Percentiles rank a stretch among this genome's conserved stretches.
Conservation (phyloP, 2,797 vertebrate species). For the Gadopsis marmoratus region DNA sequence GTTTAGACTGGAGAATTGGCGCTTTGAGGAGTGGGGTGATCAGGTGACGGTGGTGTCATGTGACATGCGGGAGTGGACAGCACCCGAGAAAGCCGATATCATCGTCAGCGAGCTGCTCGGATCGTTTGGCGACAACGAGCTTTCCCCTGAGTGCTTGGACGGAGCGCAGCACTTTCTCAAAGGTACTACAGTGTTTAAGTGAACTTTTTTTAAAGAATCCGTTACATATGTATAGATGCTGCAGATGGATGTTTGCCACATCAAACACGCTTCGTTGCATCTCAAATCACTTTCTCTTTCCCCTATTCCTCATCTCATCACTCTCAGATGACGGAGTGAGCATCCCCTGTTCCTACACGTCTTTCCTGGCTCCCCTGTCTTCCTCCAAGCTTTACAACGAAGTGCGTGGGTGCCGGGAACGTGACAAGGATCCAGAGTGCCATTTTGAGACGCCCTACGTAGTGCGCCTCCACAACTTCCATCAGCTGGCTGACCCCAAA, state of each 20-base stretch:
- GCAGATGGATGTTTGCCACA: constrained; percentile 3
- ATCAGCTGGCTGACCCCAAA: constrained; percentile 91
- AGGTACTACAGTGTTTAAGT: constrained; percentile 73
- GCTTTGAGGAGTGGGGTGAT: constrained; percentile 96
- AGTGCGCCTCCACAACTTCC: constrained; percentile 95
- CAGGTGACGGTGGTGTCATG: constrained; percentile 93
- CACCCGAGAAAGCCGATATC: constrained; percentile 94
- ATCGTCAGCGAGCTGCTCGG: constrained; percentile 95
- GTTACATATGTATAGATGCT: neutral
- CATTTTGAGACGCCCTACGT: constrained; percentile 97
- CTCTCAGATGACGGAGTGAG: constrained; percentile 89
- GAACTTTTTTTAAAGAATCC: neutral
- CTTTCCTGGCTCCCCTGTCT: constrained; percentile 93
- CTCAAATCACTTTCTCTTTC: constrained; percentile 40
- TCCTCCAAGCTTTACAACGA: constrained; percentile 97
- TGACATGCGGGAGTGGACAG: constrained; percentile 94
- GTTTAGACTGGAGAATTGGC: constrained; percentile 92
- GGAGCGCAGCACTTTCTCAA: constrained; percentile 94
- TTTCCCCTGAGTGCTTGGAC: constrained; percentile 94
- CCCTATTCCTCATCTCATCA: neutral
- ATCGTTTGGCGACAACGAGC: constrained; percentile 95
- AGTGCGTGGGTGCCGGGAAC: constrained; percentile 93
- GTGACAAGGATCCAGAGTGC: constrained; percentile 93
- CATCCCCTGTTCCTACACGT: constrained; percentile 93
- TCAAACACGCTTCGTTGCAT: constrained; percentile 33